Conservation (phyloP, 2,888 invertebrate species). For the Campaea margaritaria region DNA sequence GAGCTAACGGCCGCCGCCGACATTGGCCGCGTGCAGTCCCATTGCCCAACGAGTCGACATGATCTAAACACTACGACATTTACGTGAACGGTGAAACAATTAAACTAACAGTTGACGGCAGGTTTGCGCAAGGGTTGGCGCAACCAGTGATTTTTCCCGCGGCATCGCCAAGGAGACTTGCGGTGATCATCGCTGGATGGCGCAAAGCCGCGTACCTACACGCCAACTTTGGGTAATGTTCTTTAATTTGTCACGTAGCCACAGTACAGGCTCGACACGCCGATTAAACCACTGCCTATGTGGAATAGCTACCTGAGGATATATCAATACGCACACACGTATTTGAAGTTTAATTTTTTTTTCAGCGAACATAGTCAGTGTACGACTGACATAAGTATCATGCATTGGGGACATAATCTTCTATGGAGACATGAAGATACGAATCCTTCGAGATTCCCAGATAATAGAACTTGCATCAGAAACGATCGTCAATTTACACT, state of each 20-base stretch:
- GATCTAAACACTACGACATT: slow-evolving; percentile 25
- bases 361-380: too few relatives aligned
- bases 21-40: slow-evolving; percentile 18
- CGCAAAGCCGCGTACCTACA: slow-evolving; percentile 20
- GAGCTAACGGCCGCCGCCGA: slow-evolving; percentile 8
- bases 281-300: too few relatives aligned
- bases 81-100: slow-evolving; percentile 32
- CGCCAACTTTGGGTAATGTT: slow-evolving; percentile 28
- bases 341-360: too few relatives aligned
- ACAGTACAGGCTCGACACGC: neutral
- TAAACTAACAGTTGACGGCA: slow-evolving; percentile 23
- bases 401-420: too few relatives aligned
- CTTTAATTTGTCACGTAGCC: slow-evolving; percentile 28
- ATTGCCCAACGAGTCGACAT: slow-evolving; percentile 14
- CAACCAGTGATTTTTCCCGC: slow-evolving; percentile 31
- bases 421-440: too few relatives aligned
- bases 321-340: too few relatives aligned
- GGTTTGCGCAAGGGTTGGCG: slow-evolving; percentile 36
- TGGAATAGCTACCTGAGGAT: too few relatives aligned
- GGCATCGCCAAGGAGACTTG: slow-evolving; percentile 39
- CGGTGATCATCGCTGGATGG: slow-evolving; percentile 39
- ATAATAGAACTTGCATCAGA: too few relatives aligned
- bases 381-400: too few relatives aligned
- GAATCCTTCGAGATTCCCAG: too few relatives aligned
- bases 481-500: too few relatives aligned